These are phyloP conservation scores for Rhabdomys dilectus DNA, from an alignment of 2,113 vertebrate genomes.

Conservation along the genomic window DNA sequence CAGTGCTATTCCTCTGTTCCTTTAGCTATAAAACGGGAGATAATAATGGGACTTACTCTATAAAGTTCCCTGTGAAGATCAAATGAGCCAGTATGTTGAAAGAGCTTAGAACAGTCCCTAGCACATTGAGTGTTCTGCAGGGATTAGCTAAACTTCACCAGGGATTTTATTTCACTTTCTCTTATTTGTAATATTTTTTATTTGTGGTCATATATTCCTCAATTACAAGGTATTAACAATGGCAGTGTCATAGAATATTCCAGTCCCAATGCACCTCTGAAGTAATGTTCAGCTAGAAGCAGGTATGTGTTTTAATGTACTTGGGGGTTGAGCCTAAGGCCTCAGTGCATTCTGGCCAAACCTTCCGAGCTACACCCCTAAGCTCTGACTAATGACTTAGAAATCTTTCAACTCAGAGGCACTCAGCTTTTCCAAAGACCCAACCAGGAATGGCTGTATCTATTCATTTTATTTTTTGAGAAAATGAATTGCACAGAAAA, in stretches of 20 bases:
- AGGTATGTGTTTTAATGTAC: not conserved
- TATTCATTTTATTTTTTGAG: slow-evolving; percentile 22
- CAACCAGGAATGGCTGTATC: not conserved
- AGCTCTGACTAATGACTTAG: not conserved
- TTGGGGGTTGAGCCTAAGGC: not conserved
- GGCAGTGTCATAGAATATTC: not conserved
- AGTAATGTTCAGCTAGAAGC: not conserved
- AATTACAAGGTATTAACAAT: not conserved
- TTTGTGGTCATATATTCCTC: not conserved
- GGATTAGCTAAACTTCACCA: not conserved
- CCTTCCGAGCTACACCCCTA: not conserved
- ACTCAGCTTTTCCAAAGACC: not conserved
- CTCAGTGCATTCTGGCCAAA: not conserved
- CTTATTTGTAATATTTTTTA: slow-evolving; percentile 12
- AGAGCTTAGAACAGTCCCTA: not conserved
- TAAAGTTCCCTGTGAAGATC: slow-evolving; percentile 1
- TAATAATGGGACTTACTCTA: not conserved
- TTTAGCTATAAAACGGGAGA: not conserved
- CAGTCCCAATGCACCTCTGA: not conserved
- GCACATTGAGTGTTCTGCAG: not conserved
- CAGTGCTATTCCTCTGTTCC: not conserved
- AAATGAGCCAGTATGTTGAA: not conserved
- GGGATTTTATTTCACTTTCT: not conserved
- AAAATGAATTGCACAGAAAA: slow-evolving; percentile 7
- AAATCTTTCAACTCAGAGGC: not conserved